Evolutionary conservation across 92 coral and sea anemone genomes (phyloP), one percentile per base, ranked within the genome.

Genomic region (Ricordea florida): DNA sequence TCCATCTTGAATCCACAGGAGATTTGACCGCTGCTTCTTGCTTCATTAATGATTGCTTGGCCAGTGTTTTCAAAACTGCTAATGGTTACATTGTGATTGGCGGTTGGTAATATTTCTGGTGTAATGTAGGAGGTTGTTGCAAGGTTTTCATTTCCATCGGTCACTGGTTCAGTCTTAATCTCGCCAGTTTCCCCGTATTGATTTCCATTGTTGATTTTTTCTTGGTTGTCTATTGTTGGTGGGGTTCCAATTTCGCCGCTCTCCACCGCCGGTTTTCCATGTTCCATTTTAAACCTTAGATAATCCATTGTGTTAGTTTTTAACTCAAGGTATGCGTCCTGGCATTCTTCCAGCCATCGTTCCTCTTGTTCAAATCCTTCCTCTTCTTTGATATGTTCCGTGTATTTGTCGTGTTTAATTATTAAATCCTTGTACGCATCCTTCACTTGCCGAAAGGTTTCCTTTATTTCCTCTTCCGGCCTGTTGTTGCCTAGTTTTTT

Each of bases 1-100:
- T 84, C 84, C 73, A 80, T 69, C 43, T 66, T 44, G 35, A 80
- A 58, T 45, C 40, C 30, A 24, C 82, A 75, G 10, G 60, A 37
- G 44, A n/a, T 37, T 8, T 37, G 44, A n/a, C 44, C n/a, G 44
- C n/a, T 37, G 8, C 9, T n/a, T 37, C 9, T 37, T 37, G 44
- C 8, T 37, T 37, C 44, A 37, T 37, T n/a, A n/a, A n/a, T n/a
- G n/a, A n/a, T n/a, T n/a, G n/a, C n/a, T n/a, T n/a, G n/a, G n/a
- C n/a, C n/a, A n/a, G n/a, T n/a, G n/a, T n/a, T n/a, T n/a, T n/a
- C n/a, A n/a, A n/a, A n/a, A n/a, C n/a, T n/a, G n/a, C n/a, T n/a
- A n/a, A n/a, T n/a, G n/a, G n/a, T n/a, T n/a, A n/a, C n/a, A n/a
- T n/a, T n/a, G n/a, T n/a, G n/a, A n/a, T n/a, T n/a, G n/a, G n/a